phyloP scores from a whole-genome alignment of 2,113 vertebrate genomes.

The Silurus asotus region DNA sequence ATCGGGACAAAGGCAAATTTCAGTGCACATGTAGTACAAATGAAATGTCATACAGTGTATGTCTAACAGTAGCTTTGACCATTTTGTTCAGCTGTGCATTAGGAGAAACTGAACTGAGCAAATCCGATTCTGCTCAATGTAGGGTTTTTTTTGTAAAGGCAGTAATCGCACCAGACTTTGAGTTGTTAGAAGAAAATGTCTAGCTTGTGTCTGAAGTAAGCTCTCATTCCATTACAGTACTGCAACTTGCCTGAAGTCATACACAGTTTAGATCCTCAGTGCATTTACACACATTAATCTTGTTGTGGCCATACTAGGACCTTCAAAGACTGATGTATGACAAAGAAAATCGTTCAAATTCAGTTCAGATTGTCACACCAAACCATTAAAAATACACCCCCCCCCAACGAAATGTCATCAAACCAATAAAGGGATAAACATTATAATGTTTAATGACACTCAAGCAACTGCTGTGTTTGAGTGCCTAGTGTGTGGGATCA shows the following conservation, averaged over 20 bases:
- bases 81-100: slow-evolving; percentile 19
- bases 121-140: background rate
- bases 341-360: background rate
- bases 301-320: background rate
- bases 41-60: background rate
- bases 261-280: background rate
- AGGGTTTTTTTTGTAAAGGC: background rate
- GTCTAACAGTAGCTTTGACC: slow-evolving; percentile 15
- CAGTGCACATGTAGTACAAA: slow-evolving; percentile 16
- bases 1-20: background rate
- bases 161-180: background rate
- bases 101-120: background rate
- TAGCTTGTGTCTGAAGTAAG: background rate
- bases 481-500: slow-evolving; percentile 72
- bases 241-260: background rate
- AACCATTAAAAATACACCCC: background rate
- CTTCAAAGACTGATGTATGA: background rate
- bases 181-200: background rate
- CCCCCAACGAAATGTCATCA: background rate
- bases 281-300: background rate
- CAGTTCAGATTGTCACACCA: slow-evolving; percentile 6
- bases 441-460: slow-evolving; percentile 44
- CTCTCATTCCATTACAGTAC: background rate
- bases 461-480: slow-evolving; percentile 12
- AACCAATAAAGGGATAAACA: slow-evolving; percentile 19